phyloP scores from a whole-genome alignment of 2,888 invertebrate genomes.

The Phrixothrix hirtus region DNA sequence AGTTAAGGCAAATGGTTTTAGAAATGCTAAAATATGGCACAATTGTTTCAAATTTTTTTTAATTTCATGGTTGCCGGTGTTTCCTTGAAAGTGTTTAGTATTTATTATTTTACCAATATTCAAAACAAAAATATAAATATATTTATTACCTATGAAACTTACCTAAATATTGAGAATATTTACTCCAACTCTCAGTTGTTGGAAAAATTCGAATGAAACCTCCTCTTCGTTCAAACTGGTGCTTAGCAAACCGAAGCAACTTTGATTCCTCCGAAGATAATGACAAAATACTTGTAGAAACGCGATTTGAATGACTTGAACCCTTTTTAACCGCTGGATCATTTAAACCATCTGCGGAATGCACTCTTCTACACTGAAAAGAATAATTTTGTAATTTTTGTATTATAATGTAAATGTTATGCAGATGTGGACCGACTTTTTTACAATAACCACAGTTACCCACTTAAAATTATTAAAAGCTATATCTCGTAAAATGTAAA shows the following conservation, averaged over 20 bases:
- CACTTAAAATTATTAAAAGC: no score
- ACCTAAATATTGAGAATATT: constrained; percentile 79
- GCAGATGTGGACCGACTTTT: no score
- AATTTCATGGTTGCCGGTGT: no score
- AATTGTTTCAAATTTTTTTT: no score
- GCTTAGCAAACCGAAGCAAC: constrained; percentile 72
- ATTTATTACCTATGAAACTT: constrained; percentile 19
- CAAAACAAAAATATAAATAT: background rate
- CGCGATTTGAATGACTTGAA: constrained; percentile 44
- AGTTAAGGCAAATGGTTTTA: no score
- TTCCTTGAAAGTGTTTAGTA: no score
- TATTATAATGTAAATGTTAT: no score
- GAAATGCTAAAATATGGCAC: no score
- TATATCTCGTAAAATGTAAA: no score
- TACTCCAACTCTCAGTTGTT: constrained; percentile 83
- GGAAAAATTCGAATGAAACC: constrained; percentile 93
- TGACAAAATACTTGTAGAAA: constrained; percentile 47
- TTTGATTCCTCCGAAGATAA: constrained; percentile 78
- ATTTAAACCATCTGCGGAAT: constrained; percentile 71
- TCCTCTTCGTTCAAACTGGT: constrained; percentile 81
- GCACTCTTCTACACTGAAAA: constrained; percentile 65
- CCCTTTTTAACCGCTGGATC: constrained; percentile 49
- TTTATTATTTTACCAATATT: no score
- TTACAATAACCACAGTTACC: no score
- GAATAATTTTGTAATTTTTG: no score